Evolutionary conservation across 1,140 invertebrate genomes (phyloP).

Genomic region (Glossosoma conforme): DNA sequence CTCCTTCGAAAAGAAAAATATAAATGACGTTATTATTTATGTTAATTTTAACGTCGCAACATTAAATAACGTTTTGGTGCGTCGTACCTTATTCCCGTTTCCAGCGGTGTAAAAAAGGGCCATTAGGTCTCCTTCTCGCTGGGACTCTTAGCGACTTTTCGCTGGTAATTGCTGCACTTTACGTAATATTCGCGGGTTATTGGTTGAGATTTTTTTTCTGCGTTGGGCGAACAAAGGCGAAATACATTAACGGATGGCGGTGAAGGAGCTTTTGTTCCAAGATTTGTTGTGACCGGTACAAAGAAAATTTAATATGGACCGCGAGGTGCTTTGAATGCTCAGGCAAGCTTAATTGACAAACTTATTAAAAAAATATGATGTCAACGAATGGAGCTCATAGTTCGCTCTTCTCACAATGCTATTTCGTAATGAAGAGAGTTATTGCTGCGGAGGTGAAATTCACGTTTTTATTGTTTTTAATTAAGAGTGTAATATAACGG

Average conservation of each 20-base stretch:
- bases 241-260: neutral
- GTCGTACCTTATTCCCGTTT: slow-evolving; percentile 27
- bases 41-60: slow-evolving; percentile 32
- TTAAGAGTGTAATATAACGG: too few relatives aligned
- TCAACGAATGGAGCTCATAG: too few relatives aligned
- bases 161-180: slow-evolving; percentile 32
- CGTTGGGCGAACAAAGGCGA: neutral
- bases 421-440: too few relatives aligned
- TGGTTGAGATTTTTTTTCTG: slow-evolving; percentile 28
- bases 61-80: slow-evolving; percentile 32
- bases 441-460: too few relatives aligned
- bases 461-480: too few relatives aligned
- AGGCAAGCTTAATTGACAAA: slow-evolving; percentile 3
- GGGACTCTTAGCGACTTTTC: slow-evolving; percentile 27
- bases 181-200: slow-evolving; percentile 32
- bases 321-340: neutral
- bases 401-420: too few relatives aligned
- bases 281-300: slow-evolving; percentile 9
- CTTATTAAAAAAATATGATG: neutral
- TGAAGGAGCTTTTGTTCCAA: neutral
- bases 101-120: slow-evolving; percentile 16
- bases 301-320: slow-evolving; percentile 5
- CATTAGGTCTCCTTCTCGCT: slow-evolving; percentile 9
- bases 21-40: slow-evolving; percentile 34
- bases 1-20: slow-evolving; percentile 23